Base-by-base conservation (phyloP, 2,888 invertebrate genomes). In the Heliconius cydno region DNA sequence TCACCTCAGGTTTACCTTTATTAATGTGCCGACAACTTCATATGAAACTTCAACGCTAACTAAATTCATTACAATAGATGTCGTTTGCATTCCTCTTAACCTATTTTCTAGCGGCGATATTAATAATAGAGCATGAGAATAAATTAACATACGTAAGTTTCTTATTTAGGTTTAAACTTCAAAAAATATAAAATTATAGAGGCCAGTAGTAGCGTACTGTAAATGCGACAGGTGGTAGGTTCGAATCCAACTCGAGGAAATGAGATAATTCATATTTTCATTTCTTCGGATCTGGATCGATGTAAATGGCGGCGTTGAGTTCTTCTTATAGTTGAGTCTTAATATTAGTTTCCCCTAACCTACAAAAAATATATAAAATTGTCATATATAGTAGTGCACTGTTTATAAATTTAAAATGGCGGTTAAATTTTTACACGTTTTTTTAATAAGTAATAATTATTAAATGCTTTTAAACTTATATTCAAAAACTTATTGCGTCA, bases 21-120 rank as follows among this genome's bases (percentile, higher is more conserved):
- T 80, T 71, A 78, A 70, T 78, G 60, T 70, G n/a, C 66, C 30
- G 46, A 57, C 60, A 68, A 80, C 78, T 78, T 79, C 72, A 78
- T 28, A 77, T 71, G 57, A 71, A 78, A 75, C 74, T 75, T 70
- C 46, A 46, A 70, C 65, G 34, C 22, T 34, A 30, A 73, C 72
- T 73, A 68, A 78, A 60, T 68, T 68, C 15, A 28, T 30, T 68
- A 79, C 34, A 25, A 66, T 46, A 12, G 13, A 30, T 75, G 60
- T 57, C 72, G 65, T 78, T 78, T 78, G 52, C 46, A 73, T 72
- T 73, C 65, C 22, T 46, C 41, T 30, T 65, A 57, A 78, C 66
- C 30, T 46, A 63, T 38, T 77, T 77, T 46, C 25, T 13, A 28
- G 41, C 10, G 66, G 10, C 2, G 22, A 71, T 63, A 41, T 75